Conservation (phyloP, 2,888 invertebrate genomes). For the Drosophila tanythrix region DNA sequence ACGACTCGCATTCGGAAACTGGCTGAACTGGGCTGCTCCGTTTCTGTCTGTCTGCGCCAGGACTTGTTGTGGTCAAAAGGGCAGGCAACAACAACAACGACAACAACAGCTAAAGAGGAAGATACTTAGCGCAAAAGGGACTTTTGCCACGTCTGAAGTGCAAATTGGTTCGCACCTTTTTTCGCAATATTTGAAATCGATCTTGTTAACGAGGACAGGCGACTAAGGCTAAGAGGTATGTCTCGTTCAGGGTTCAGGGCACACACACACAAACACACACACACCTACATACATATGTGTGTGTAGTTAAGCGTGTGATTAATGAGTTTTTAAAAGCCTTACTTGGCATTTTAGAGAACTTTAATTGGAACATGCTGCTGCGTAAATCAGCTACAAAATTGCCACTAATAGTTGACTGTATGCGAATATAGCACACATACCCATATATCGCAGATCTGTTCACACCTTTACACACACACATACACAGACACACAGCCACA, state of each 20-base stretch:
- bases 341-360: slow-evolving; percentile 75
- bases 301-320: slow-evolving; percentile 83
- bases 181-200: slow-evolving; percentile 79
- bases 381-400: slow-evolving; percentile 83
- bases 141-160: slow-evolving; percentile 76
- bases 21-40: slow-evolving; percentile 30
- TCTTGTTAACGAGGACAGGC: slow-evolving; percentile 55
- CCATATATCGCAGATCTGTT: slow-evolving; percentile 30
- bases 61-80: slow-evolving; percentile 37
- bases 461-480: slow-evolving; percentile 51
- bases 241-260: slow-evolving; percentile 23
- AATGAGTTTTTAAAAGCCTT: slow-evolving; percentile 85
- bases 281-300: background rate
- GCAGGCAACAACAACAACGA: background rate
- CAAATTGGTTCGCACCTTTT: slow-evolving; percentile 81
- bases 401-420: slow-evolving; percentile 78
- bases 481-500: background rate
- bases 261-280: background rate
- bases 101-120: slow-evolving; percentile 1
- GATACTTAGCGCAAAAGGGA: slow-evolving; percentile 36
- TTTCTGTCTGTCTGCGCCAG: slow-evolving; percentile 24
- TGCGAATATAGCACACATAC: slow-evolving; percentile 1
- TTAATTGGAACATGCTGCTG: slow-evolving; percentile 83
- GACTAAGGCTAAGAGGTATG: slow-evolving; percentile 23
- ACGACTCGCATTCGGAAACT: slow-evolving; percentile 35